phyloP scores from a whole-genome alignment of 2,113 vertebrate genomes.

The Phocoena phocoena region DNA sequence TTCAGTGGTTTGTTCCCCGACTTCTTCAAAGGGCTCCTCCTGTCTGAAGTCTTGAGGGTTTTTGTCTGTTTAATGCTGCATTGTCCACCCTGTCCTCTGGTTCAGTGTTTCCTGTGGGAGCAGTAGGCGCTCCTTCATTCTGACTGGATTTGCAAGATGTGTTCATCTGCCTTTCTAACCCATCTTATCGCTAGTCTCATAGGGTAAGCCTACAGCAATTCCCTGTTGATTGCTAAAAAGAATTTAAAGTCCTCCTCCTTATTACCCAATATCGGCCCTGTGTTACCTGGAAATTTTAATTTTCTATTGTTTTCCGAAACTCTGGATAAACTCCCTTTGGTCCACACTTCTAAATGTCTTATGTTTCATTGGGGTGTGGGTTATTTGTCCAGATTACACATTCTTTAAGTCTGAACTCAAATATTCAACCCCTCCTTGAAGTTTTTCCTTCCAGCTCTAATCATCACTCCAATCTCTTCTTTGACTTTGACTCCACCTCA shows the following conservation, averaged over 20 bases:
- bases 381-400: neutral
- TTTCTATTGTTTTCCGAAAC: neutral
- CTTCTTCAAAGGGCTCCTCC: neutral
- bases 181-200: neutral
- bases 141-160: neutral
- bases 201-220: neutral
- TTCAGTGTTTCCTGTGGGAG: neutral
- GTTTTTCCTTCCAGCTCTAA: neutral
- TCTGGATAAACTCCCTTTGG: neutral
- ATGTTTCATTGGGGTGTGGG: neutral
- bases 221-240: neutral
- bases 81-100: neutral
- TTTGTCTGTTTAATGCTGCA: neutral
- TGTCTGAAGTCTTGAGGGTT: neutral
- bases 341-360: neutral
- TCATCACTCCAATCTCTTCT: neutral
- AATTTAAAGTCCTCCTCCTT: neutral
- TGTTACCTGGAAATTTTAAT: neutral
- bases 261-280: too few species aligned
- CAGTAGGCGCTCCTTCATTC: neutral
- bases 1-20: neutral
- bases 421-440: neutral
- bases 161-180: neutral
- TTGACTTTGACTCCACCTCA: neutral
- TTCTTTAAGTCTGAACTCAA: neutral